Percentiles rank a stretch among this genome's conserved stretches.
These are phyloP conservation scores for Pleuronectes platessa DNA, from an alignment of 2,113 vertebrate species.

Conservation along the genomic window DNA sequence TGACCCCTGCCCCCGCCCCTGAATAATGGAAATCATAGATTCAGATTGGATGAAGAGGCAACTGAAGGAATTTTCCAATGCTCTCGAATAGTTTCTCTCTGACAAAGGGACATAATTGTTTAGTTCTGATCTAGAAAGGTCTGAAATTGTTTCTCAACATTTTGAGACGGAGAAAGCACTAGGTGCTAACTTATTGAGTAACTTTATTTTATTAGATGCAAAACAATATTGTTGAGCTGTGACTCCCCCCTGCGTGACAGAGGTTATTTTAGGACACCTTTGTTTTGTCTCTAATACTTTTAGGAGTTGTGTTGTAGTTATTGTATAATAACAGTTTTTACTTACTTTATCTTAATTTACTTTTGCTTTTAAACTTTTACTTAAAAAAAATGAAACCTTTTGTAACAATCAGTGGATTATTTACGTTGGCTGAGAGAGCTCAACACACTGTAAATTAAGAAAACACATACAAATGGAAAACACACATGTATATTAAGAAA, in stretches of 20 bases:
- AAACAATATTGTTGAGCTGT: constrained; percentile 38
- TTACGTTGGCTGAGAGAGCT: no score
- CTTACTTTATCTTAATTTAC: constrained; percentile 48
- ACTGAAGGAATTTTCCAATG: constrained; percentile 39
- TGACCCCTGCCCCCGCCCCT: constrained; percentile 30
- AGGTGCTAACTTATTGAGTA: constrained; percentile 51
- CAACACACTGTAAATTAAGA: no score
- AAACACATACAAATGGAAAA: no score
- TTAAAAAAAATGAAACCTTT: constrained; percentile 60
- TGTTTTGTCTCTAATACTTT: constrained; percentile 60
- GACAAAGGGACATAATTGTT: constrained; percentile 54
- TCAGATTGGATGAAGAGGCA: constrained; percentile 15
- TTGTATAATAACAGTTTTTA: constrained; percentile 75
- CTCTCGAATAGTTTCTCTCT: constrained; percentile 54
- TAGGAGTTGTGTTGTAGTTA: constrained; percentile 77
- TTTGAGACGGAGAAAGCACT: constrained; percentile 67
- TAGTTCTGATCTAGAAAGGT: constrained; percentile 67
- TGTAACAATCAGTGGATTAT: constrained; percentile 27
- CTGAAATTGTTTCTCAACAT: constrained; percentile 63
- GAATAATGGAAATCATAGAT: constrained; percentile 40
- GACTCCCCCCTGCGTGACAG: constrained; percentile 30
- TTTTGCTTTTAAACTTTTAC: constrained; percentile 20
- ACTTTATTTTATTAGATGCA: constrained; percentile 39
- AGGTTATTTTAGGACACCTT: constrained; percentile 43
- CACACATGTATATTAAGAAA: no score